These are phyloP conservation scores for Lycaena phlaeas DNA, from an alignment of 2,888 invertebrate genomes.

Conservation along the genomic window DNA sequence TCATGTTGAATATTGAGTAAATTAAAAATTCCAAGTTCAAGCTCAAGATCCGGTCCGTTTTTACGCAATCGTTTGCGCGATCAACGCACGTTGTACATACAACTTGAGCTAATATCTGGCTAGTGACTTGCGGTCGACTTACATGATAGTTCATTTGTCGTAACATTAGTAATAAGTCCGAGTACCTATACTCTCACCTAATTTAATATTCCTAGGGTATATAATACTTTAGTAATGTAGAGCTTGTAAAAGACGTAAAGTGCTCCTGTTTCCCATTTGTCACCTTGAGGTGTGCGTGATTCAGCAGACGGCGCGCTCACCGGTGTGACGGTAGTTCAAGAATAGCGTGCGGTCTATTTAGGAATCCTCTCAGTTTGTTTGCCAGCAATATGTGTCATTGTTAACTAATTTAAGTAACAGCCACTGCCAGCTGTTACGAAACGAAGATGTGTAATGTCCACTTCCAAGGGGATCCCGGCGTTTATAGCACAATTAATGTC, in stretches of 20 bases:
- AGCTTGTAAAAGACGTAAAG: conserved; percentile 15
- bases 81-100: too few species aligned
- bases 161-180: too few species aligned
- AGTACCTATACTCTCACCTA: too few species aligned
- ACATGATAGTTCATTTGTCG: too few species aligned
- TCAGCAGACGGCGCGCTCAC: conserved; percentile 61
- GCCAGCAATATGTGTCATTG: conserved; percentile 73
- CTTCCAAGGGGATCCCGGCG: conserved; percentile 35
- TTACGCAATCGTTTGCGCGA: not conserved
- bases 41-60: conserved; percentile 1
- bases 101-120: too few species aligned
- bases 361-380: conserved; percentile 66
- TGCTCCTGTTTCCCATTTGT: conserved; percentile 27
- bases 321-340: conserved; percentile 63
- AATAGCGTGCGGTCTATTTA: conserved; percentile 69
- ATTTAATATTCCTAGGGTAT: too few species aligned
- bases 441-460: conserved; percentile 32
- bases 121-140: too few species aligned
- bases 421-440: conserved; percentile 68
- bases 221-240: not conserved
- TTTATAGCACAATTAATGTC: not conserved
- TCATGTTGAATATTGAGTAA: too few species aligned
- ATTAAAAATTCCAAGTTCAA: conserved; percentile 15
- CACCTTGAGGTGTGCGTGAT: conserved; percentile 67
- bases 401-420: conserved; percentile 72